Evolutionary conservation across 2,888 invertebrate genomes (phyloP), one percentile per base, ranked within the genome.

Genomic region (Amphipoea oculea): DNA sequence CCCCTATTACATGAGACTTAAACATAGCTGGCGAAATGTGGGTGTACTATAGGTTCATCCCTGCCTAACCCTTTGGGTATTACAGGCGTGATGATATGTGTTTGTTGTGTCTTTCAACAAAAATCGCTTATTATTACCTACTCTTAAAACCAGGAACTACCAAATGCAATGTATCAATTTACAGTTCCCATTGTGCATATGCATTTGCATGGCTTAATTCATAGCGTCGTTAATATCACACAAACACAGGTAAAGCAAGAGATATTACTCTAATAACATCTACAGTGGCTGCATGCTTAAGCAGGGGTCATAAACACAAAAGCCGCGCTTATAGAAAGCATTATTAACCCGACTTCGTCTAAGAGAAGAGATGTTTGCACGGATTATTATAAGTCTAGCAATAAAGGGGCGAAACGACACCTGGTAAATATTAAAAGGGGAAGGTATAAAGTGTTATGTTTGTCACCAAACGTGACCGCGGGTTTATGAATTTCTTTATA

Each of bases 381-480:
- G 93, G 95, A 95, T 95, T 96, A 95, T 95, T 94, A 95, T 94
- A 93, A 95, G 94, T 92, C 93, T 92, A 91, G 95, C 93, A 94
- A 95, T 96, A 96, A 95, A 94, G 92, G 92, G 91, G 91, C 89
- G 91, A 92, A 94, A 95, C 94, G 94, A 93, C 95, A 96, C 96
- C 96, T 96, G 96, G 93, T 94, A 94, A 96, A 96, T 96, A 96
- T 96, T 95, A 95, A 94, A 94, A 93, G 86, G 93, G 94, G 93
- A 88, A 92, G 92, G 92, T 93, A 94, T 95, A 94, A 94, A 94
- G 91, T 91, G 93, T 94, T 91, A 93, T 93, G 92, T 92, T 93
- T 92, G 92, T 90, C 91, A 89, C 91, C 85, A 90, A 90, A 92
- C 93, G 93, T 94, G 94, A 92, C 93, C 91, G 84, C 73, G 69